phyloP scores from a whole-genome alignment of 1,140 invertebrate genomes.

The Drosophila auraria region DNA sequence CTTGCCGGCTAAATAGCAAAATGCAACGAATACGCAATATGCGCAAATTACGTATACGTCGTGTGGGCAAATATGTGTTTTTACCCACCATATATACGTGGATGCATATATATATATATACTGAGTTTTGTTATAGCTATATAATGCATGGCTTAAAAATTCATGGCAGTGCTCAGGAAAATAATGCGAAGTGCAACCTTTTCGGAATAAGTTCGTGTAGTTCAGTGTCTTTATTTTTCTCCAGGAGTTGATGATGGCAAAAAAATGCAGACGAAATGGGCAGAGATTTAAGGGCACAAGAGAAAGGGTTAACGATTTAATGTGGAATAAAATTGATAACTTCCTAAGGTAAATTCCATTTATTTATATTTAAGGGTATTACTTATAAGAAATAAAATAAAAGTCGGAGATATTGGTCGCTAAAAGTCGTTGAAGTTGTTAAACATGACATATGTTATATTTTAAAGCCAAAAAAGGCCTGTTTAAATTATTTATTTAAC shows the following conservation, averaged over 20 bases:
- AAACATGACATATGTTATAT: no score
- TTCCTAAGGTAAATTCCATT: not conserved
- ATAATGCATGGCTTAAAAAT: constrained; percentile 47
- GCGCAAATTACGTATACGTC: constrained; percentile 76
- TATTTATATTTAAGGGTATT: not conserved
- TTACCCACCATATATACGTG: constrained; percentile 8
- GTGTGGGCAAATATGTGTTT: constrained; percentile 65
- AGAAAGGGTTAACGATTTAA: not conserved
- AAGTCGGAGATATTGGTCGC: no score
- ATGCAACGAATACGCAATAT: constrained; percentile 79
- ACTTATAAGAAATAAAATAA: not conserved
- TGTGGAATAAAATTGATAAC: not conserved
- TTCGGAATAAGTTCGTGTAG: constrained; percentile 28
- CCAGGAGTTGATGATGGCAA: not conserved
- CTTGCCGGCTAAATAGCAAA: constrained; percentile 62
- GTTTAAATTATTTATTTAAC: no score
- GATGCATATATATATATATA: not conserved
- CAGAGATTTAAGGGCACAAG: not conserved
- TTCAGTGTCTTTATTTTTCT: not conserved
- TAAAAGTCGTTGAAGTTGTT: no score
- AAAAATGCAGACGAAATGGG: not conserved
- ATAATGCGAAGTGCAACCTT: constrained; percentile 42
- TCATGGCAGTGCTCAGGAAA: constrained; percentile 32
- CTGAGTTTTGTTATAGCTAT: constrained; percentile 12
- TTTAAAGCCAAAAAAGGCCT: no score